A percentile compares a stretch with the other conserved stretches of the same genome.
These are phyloP conservation scores for Bothrops alternatus DNA, from an alignment of 2,797 vertebrate genomes.

Conservation along the genomic window DNA sequence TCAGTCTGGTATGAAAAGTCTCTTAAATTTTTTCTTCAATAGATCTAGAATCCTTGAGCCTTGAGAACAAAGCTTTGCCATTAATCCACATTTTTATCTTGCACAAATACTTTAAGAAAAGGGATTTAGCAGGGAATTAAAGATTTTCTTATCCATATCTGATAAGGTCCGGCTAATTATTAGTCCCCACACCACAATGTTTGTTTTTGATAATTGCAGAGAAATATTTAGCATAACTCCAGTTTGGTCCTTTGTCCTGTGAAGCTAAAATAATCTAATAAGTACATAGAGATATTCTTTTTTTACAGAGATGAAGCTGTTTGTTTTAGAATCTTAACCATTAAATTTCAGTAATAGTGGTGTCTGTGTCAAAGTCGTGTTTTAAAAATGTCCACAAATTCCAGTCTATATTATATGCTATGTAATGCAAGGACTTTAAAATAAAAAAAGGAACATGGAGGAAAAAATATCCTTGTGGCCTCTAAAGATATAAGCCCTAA, in stretches of 20 bases:
- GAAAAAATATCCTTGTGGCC: not conserved
- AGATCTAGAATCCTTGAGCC: not conserved
- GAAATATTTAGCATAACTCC: not conserved
- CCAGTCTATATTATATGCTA: not conserved
- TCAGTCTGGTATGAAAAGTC: not conserved
- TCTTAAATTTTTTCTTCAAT: not conserved
- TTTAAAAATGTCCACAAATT: not conserved
- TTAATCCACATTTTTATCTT: not conserved
- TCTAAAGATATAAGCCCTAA: not conserved
- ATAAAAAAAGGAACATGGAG: not conserved
- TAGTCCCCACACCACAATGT: not conserved
- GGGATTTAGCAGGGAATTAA: not conserved
- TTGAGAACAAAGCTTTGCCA: not conserved
- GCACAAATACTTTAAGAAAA: not conserved
- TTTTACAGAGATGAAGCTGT: not conserved
- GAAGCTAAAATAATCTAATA: not conserved
- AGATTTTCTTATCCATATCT: not conserved
- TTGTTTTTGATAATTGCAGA: not conserved
- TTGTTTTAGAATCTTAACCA: not conserved
- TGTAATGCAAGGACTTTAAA: not conserved
- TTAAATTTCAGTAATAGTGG: not conserved
- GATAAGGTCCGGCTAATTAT: not conserved
- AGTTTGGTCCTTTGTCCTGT: not conserved
- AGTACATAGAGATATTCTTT: not conserved
- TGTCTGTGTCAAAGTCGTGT: not conserved